Evolutionary conservation across 2,888 invertebrate genomes (phyloP).

Genomic region (Agrochola circellaris): DNA sequence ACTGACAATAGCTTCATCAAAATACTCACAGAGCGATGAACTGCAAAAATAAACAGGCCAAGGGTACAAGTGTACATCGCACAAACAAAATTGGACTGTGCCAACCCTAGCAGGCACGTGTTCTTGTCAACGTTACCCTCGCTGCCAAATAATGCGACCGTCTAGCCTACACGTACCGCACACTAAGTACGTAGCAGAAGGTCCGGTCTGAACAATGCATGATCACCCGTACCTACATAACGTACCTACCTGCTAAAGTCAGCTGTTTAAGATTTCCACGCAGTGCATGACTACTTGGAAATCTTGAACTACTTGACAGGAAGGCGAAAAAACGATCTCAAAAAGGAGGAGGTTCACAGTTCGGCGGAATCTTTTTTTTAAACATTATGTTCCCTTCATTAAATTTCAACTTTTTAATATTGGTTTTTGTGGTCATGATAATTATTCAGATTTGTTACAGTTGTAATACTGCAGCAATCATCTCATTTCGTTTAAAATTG

Average conservation of each 20-base stretch:
- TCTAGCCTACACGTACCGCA: slow-evolving; percentile 38
- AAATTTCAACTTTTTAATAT: no score
- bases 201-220: background rate
- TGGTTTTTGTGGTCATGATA: no score
- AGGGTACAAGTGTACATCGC: slow-evolving; percentile 22
- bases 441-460: no score
- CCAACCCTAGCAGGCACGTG: slow-evolving; percentile 56
- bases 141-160: slow-evolving; percentile 57
- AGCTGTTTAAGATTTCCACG: background rate
- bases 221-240: background rate
- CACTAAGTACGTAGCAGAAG: slow-evolving; percentile 9
- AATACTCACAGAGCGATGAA: slow-evolving; percentile 20
- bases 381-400: no score
- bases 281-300: background rate
- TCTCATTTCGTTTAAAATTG: no score
- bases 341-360: no score
- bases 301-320: background rate
- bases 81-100: slow-evolving; percentile 26
- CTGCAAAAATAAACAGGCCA: slow-evolving; percentile 48
- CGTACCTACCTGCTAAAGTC: background rate
- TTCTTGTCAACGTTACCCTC: slow-evolving; percentile 51
- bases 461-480: no score
- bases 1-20: slow-evolving; percentile 13
- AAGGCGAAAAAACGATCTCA: background rate
- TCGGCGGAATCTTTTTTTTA: no score